These are phyloP conservation scores for Lasiurus cinereus DNA, from an alignment of 2,113 vertebrate species.

Conservation along the genomic window DNA sequence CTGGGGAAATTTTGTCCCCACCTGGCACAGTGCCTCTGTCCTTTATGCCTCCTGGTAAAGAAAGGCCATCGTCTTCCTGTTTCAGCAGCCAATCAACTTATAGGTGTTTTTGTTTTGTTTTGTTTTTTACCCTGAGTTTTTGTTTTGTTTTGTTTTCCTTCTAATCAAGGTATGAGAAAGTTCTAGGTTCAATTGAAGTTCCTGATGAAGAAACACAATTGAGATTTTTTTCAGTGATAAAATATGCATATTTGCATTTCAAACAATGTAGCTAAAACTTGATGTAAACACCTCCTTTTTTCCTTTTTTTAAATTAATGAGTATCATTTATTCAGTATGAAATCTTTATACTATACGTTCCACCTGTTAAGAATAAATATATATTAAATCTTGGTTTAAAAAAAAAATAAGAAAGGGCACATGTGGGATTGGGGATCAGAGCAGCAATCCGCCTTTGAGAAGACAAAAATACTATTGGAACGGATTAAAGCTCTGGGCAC, in stretches of 20 bases:
- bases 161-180: too few species aligned
- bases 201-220: too few species aligned
- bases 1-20: too few species aligned
- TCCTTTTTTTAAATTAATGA: slow-evolving; percentile 99
- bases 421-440: background rate
- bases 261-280: slow-evolving; percentile 99
- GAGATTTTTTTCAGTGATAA: slow-evolving; percentile 94
- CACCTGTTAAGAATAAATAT: slow-evolving; percentile 99
- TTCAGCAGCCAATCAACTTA: slow-evolving; percentile 94
- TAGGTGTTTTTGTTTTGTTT: slow-evolving; percentile 77
- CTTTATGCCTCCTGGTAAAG: background rate
- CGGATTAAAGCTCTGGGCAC: background rate
- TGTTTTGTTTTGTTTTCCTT: too few species aligned
- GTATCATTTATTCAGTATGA: slow-evolving; percentile 99
- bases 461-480: background rate
- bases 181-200: too few species aligned
- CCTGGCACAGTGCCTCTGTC: background rate
- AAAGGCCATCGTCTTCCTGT: slow-evolving; percentile 87
- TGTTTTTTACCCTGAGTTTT: too few species aligned
- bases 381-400: slow-evolving; percentile 99
- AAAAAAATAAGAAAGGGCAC: background rate
- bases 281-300: slow-evolving; percentile 99
- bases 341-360: slow-evolving; percentile 99
- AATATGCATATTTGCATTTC: slow-evolving; percentile 99
- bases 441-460: background rate